Conservation (phyloP, 2,797 vertebrate genomes). For the Hypotaenidia philippensis region DNA sequence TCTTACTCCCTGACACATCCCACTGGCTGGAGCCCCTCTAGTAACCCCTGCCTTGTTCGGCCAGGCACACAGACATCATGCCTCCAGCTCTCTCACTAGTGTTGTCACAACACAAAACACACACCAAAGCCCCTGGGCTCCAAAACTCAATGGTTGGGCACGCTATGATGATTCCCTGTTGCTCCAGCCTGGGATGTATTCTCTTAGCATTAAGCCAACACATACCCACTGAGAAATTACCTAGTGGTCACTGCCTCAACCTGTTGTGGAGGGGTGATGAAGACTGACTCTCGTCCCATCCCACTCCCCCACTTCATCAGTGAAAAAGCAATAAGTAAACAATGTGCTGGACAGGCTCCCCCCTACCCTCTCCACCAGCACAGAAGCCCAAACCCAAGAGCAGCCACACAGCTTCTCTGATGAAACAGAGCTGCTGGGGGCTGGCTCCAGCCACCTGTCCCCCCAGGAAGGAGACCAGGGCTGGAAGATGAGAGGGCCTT, state of each 20-base stretch:
- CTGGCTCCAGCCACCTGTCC: background rate
- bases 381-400: conserved; percentile 16
- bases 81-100: background rate
- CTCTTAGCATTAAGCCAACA: conserved; percentile 2
- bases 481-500: background rate
- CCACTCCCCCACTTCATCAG: background rate
- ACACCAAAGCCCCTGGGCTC: background rate
- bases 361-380: background rate
- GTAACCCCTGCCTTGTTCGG: background rate
- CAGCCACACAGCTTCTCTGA: background rate
- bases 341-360: background rate
- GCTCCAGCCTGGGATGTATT: background rate
- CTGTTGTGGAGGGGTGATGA: background rate
- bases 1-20: background rate
- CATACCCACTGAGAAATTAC: background rate
- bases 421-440: background rate
- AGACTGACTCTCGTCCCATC: background rate
- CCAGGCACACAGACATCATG: background rate
- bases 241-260: background rate
- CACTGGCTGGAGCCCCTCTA: background rate
- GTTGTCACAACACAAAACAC: background rate
- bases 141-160: background rate
- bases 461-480: background rate
- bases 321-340: background rate
- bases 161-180: fast-evolving